Evolutionary conservation across 2,888 invertebrate genomes (phyloP), one percentile per base, ranked within the genome.

Genomic region (Stenotaenia linearis): DNA sequence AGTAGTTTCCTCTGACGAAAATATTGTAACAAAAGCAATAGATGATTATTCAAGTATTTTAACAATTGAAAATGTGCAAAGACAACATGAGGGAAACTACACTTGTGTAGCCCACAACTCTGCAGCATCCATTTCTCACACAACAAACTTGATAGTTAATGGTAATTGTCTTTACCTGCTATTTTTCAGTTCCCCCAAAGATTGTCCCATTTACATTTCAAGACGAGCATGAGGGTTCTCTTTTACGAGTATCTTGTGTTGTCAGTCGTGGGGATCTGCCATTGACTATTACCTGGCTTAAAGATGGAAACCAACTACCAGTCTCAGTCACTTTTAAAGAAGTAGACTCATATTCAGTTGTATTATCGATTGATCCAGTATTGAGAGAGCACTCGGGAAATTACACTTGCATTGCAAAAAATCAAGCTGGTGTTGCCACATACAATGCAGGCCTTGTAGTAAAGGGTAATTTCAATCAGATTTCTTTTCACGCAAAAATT

Each of bases 51-150:
- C 80, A 18, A 81, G 78, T 28, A 82, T 82, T 28, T 79, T 84
- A 9, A 82, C 81, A 77, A 79, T 84, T 75, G 82, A 82, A 25
- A 32, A 81, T 40, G 82, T 84, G 7, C 69, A 78, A 10, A 81
- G 77, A 30, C 79, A 80, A 45, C 82, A 81, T 78, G 37, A 50
- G n/a, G 80, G 80, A 75, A 79, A 81, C 45, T 81, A 81, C 78
- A 81, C 75, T 78, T 81, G 80, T 37, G 79, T 78, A 50, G 80
- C 79, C 12, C 69, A 25, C 21, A 81, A 81, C 50, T 45, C 79
- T 6, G 80, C 80, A 28, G 78, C 79, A 35, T 18, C 78, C 30
- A 76, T 37, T 21, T 15, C 15, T 23, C 80, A 81, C 40, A 40
- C 79, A 35, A 80, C 80, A 10, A 35, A 76, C 28, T 76, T 81